A percentile compares a stretch with the other conserved stretches of the same genome.
Evolutionary conservation across 2,113 vertebrate genomes (phyloP).

Genomic region (Rhizomys pruinosus): DNA sequence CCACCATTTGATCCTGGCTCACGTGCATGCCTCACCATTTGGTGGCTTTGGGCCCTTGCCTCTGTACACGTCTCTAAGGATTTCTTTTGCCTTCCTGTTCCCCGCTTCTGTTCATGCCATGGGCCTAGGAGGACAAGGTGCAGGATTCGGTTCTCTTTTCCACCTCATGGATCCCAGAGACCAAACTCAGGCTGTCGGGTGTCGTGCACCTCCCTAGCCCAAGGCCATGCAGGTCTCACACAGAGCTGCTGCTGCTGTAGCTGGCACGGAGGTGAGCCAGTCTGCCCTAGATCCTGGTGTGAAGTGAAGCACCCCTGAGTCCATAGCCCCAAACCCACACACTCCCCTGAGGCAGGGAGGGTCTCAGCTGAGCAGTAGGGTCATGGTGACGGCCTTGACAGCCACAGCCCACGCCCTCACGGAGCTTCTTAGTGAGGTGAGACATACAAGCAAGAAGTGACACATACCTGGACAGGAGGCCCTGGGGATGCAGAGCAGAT

Average conservation of each 20-base stretch:
- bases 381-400: background rate
- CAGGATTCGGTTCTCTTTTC: background rate
- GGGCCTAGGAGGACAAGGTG: background rate
- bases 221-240: too few relatives aligned
- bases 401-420: background rate
- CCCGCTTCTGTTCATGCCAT: too few relatives aligned
- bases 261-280: background rate
- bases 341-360: background rate
- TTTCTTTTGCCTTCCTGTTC: too few relatives aligned
- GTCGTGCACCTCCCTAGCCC: background rate
- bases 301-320: background rate
- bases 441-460: background rate
- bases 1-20: too few relatives aligned
- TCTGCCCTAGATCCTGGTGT: fast-evolving
- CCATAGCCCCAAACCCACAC: background rate
- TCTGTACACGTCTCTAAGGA: background rate
- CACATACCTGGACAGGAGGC: background rate
- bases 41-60: background rate
- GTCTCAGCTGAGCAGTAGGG: background rate
- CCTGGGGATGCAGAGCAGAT: background rate
- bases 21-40: too few relatives aligned
- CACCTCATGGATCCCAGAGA: background rate
- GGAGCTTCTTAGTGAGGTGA: background rate
- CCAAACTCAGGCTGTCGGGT: background rate
- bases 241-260: background rate